Evolutionary conservation across 2,797 vertebrate genomes (phyloP).

Genomic region (Staurois parvus): DNA sequence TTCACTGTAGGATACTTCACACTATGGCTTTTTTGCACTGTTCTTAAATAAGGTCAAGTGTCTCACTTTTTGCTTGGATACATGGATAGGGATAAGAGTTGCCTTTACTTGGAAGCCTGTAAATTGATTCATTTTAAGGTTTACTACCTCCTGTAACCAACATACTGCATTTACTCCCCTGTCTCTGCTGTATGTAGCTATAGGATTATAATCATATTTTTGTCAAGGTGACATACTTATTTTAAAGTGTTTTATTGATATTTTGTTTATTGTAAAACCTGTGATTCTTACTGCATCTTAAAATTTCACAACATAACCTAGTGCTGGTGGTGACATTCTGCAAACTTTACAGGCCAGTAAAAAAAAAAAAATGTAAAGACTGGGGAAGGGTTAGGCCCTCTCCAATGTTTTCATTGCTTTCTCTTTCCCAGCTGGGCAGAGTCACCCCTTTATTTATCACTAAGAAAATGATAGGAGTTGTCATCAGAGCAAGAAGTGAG

Average conservation of each 20-base stretch:
- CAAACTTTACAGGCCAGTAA: neutral
- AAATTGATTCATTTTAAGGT: neutral
- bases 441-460: no score
- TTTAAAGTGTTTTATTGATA: neutral
- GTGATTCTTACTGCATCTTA: neutral
- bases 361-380: neutral
- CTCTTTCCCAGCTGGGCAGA: no score
- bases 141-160: neutral
- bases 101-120: neutral
- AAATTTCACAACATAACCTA: neutral
- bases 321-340: neutral
- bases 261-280: neutral
- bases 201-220: neutral
- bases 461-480: no score
- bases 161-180: neutral
- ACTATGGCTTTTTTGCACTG: neutral
- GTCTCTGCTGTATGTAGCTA: neutral
- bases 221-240: neutral
- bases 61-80: slow-evolving; percentile 5
- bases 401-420: neutral
- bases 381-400: neutral
- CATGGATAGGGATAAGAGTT: neutral
- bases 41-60: neutral
- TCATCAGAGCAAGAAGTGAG: no score
- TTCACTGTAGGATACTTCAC: neutral